A percentile compares a stretch with the other conserved stretches of the same genome.
Evolutionary conservation across 2,797 vertebrate species (phyloP).

Genomic region (Poeciliopsis presidionis): DNA sequence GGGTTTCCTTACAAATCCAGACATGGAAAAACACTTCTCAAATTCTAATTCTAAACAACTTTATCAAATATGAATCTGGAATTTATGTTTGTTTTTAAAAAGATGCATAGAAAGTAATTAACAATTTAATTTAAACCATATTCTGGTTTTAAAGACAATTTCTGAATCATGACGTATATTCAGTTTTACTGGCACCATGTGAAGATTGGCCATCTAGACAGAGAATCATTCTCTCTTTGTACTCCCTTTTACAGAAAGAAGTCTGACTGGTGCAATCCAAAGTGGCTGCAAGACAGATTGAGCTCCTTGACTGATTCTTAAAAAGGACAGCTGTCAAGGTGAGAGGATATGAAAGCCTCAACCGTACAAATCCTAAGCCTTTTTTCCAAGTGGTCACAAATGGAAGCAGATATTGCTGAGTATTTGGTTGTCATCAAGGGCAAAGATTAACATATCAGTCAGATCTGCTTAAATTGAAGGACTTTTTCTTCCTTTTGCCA

Average conservation of each 20-base stretch:
- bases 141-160: background rate
- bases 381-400: conserved; percentile 4
- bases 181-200: background rate
- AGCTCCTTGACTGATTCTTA: conserved; percentile 5
- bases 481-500: background rate
- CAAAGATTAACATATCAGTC: conserved; percentile 1
- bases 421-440: background rate
- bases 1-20: background rate
- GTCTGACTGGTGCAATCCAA: background rate
- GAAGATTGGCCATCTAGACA: background rate
- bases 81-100: background rate
- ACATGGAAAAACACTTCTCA: background rate
- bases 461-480: background rate
- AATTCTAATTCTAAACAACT: background rate
- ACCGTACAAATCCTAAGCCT: background rate
- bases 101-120: background rate
- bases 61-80: background rate
- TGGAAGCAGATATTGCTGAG: background rate
- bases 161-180: background rate
- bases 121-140: background rate
- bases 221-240: background rate
- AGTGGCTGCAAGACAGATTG: background rate
- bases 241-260: background rate
- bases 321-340: background rate
- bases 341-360: background rate